Conservation (phyloP, 2,797 vertebrate genomes). For the Lemur catta region DNA sequence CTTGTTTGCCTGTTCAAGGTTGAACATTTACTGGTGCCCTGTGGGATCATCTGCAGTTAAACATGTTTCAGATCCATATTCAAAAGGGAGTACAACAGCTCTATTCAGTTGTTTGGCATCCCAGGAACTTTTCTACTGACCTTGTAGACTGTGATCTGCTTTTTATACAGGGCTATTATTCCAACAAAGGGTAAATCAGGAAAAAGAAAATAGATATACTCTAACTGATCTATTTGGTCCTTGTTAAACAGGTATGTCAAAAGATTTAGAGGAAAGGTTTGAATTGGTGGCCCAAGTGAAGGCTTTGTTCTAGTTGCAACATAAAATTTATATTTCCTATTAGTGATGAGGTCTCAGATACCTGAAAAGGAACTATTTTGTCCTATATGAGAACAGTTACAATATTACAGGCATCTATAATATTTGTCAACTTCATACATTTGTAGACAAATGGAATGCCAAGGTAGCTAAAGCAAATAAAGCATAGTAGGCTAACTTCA, state of each 20-base stretch:
- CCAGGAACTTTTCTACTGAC: neutral
- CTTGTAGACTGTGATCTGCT: neutral
- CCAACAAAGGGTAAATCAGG: conserved; percentile 42
- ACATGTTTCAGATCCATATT: conserved; percentile 3
- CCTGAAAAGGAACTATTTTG: neutral
- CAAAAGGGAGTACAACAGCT: neutral
- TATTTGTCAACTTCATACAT: neutral
- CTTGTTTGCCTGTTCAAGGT: conserved; percentile 53
- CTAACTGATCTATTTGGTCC: conserved; percentile 18
- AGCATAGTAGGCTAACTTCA: neutral
- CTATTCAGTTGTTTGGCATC: neutral
- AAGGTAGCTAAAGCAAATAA: conserved; percentile 15
- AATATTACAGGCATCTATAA: conserved; percentile 26
- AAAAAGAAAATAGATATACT: conserved; percentile 22
- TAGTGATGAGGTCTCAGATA: conserved; percentile 12
- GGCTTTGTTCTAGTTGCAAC: neutral
- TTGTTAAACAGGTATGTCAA: neutral
- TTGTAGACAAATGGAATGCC: neutral
- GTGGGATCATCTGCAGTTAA: conserved; percentile 12
- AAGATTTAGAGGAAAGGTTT: conserved; percentile 25
- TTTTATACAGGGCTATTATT: conserved; percentile 28
- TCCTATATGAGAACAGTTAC: neutral
- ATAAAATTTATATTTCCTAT: conserved; percentile 23
- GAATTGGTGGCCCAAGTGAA: conserved; percentile 13
- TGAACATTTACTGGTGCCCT: conserved; percentile 46